phyloP scores from a whole-genome alignment of 2,797 vertebrate genomes.

The Tiaroga cobitis region DNA sequence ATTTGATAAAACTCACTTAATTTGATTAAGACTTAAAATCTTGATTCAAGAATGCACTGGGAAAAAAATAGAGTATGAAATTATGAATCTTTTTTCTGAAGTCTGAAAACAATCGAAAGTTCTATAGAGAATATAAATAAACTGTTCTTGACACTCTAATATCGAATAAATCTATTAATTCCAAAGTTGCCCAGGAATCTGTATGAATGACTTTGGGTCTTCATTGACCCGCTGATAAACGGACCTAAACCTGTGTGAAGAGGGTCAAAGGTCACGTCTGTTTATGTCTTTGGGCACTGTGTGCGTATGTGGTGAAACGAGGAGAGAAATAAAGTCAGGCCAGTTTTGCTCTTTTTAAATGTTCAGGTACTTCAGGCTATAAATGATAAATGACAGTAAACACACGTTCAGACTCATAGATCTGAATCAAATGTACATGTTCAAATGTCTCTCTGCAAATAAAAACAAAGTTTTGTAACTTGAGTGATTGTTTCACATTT shows the following conservation, averaged over 20 bases:
- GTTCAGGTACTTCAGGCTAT: background rate
- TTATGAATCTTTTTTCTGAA: too few species aligned
- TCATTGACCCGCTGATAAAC: background rate
- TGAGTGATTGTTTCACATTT: background rate
- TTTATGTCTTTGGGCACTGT: background rate
- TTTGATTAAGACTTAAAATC: too few species aligned
- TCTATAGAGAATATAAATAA: background rate
- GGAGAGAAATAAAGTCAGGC: background rate
- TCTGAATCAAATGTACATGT: background rate
- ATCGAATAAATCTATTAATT: background rate
- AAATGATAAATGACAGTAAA: background rate
- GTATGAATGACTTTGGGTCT: background rate
- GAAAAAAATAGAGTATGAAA: too few species aligned
- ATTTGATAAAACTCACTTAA: too few species aligned
- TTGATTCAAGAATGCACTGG: too few species aligned
- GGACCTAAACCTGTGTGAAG: too few species aligned
- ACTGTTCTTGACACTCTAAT: background rate
- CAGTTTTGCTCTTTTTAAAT: background rate
- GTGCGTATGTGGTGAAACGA: background rate
- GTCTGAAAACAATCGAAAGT: too few species aligned
- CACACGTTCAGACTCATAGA: background rate
- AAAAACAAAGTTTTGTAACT: conserved; percentile 7
- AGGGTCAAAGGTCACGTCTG: conserved; percentile 1
- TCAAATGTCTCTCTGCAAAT: background rate
- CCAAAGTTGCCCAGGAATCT: background rate